Base-by-base conservation (phyloP, 1,140 invertebrate species). In the Ditylenchus dipsaci region DNA sequence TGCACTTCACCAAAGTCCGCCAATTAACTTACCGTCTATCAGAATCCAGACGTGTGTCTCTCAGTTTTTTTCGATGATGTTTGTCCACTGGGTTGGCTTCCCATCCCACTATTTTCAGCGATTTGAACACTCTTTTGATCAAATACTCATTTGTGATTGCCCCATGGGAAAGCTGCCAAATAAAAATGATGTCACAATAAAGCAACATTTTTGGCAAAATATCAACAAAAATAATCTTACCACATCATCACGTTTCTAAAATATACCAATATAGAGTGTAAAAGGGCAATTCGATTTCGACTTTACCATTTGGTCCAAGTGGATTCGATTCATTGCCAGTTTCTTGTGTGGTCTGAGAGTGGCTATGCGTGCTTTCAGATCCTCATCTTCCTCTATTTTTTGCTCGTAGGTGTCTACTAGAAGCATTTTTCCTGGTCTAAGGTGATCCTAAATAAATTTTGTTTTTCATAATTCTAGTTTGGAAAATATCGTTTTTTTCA, bases 371-470 rank as follows among this genome's bases (percentile, higher is more conserved):
- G 89, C 82, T 85, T 98, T 98, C 21, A 99, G 85, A 77, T 93
- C 91, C 64, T 96, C 90, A 84, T 99, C 95, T 82, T 91, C 89
- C 74, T 94, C 95, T 72, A 97, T 90, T 68, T n/a, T 88, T 87
- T 95, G 90, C 78, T 91, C 89, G 75, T 90, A 85, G 0, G 95
- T 97, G 84, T 99, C 95, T 67, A 98, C 93, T 67, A 99, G 85
- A 79, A 99, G 87, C 94, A 99, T 97, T 74, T 94, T 88, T 1
- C 95, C 95, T 1, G 95, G 95, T 85, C 96, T 94, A 80, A 99
- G 87, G 68, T 95, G 91, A 82, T 93, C 93, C 90, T 92, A 85
- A 43, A 88, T 86, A 33, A 68, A 29, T 23, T 47, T 56, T 27
- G 29, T n/a, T n/a, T n/a, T n/a, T n/a, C n/a, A n/a, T n/a, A n/a